Evolutionary conservation across 2,888 invertebrate species (phyloP), one percentile per base, ranked within the genome.

Genomic region (Ennomos quercinarius): DNA sequence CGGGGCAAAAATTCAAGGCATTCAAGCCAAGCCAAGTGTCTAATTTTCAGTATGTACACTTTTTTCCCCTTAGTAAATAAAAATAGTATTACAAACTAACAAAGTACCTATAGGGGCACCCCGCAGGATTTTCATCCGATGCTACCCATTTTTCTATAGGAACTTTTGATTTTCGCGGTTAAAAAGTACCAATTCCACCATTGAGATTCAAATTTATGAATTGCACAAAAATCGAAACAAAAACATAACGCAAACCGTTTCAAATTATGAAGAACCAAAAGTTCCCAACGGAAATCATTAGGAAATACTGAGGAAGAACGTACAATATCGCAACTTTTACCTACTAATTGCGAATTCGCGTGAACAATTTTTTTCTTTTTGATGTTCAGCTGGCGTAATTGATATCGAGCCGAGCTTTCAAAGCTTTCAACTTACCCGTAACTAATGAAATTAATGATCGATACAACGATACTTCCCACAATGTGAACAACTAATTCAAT

Each of bases 401-500:
- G 48, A 39, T 46, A 46, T 35, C 37, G 47, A 36, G 9, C 8
- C 39, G 37, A 41, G 42, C 46, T 57, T 44, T 49, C 44, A 41
- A 59, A 54, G 54, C 59, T 54, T 59, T 49, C 45, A 36, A 59
- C 54, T 48, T 54, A 13, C 11, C 46, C 51, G 41, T 51, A 37
- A 47, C 39, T 43, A 47, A 52, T 52, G 43, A 52, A 56, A 35
- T 39, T 1, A 46, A 46, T 17, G 40, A 17, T 17, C 35, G 17
- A 52, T 48, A 38, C 47, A 36, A 56, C 42, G 4, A 13, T 39
- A 43, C 10, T 50, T n/a, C 6, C 48, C 34, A 34, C 44, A 35
- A 48, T 35, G 39, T 47, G 40, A 37, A 44, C 42, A 53, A 63
- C 67, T 71, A 67, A 73, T 69, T 63, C 61, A 59, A 67, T 67